Evolutionary conservation across 2,113 vertebrate species (phyloP).

Genomic region (Cricetomys ansorgei): DNA sequence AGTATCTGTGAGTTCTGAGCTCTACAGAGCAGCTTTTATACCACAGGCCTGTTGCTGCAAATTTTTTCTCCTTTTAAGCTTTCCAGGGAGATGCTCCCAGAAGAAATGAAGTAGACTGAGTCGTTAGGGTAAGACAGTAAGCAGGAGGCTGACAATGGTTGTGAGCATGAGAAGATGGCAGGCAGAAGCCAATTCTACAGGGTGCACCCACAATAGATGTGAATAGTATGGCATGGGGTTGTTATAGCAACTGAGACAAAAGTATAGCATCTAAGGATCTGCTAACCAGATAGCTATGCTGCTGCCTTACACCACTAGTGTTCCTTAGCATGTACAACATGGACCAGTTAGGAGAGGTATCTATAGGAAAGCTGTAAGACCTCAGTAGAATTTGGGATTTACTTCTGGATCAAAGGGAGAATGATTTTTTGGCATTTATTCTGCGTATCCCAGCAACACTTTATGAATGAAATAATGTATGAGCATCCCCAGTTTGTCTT

Average conservation of each 20-base stretch:
- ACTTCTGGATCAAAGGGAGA: slow-evolving; percentile 8
- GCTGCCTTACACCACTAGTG: background rate
- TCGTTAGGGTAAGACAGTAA: background rate
- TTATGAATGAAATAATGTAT: slow-evolving; percentile 71
- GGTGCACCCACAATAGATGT: too few relatives aligned
- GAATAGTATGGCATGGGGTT: background rate
- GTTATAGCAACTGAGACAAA: background rate
- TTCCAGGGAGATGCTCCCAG: background rate
- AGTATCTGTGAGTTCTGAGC: background rate
- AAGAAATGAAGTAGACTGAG: background rate
- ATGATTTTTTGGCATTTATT: slow-evolving; percentile 33
- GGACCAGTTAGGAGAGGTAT: too few relatives aligned
- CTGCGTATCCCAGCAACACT: slow-evolving; percentile 58
- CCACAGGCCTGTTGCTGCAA: background rate
- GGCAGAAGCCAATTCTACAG: background rate
- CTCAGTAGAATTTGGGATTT: background rate
- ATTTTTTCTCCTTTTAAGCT: background rate
- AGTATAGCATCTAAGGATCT: background rate
- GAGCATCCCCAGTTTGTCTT: slow-evolving; percentile 57
- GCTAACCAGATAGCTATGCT: background rate
- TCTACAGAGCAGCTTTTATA: background rate
- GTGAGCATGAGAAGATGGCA: background rate
- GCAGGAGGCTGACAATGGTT: too few relatives aligned
- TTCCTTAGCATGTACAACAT: background rate
- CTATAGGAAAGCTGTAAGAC: background rate